A percentile compares a stretch with the other conserved stretches of the same genome.
These are phyloP conservation scores for Aphis gossypii DNA, from an alignment of 1,140 invertebrate species.

Conservation along the genomic window DNA sequence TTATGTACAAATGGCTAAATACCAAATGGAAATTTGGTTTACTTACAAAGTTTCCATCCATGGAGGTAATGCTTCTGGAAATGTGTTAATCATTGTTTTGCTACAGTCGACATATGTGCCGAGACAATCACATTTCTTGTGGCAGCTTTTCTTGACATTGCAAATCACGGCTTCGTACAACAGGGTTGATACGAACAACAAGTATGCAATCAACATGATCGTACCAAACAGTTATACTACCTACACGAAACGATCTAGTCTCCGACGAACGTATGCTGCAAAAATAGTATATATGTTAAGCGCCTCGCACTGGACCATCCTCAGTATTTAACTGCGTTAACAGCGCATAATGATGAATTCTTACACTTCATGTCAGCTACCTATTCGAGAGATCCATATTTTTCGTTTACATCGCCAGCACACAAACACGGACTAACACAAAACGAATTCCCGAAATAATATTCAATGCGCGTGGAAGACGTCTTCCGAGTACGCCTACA, in stretches of 20 bases:
- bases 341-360: background rate
- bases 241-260: background rate
- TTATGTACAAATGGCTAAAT: background rate
- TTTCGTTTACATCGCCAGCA: background rate
- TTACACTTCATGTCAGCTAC: background rate
- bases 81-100: background rate
- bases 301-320: background rate
- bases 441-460: background rate
- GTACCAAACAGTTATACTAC: background rate
- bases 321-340: background rate
- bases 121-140: conserved; percentile 2
- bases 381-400: background rate
- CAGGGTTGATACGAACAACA: background rate
- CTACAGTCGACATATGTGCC: conserved; percentile 41
- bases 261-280: background rate
- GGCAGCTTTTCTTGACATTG: background rate
- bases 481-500: background rate
- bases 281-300: background rate
- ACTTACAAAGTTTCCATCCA: conserved; percentile 50
- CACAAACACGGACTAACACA: background rate
- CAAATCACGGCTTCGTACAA: background rate
- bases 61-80: conserved; percentile 22
- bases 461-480: background rate
- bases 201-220: background rate
- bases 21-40: background rate